Conservation (phyloP, 2,888 invertebrate genomes). For the Cepaea hortensis region DNA sequence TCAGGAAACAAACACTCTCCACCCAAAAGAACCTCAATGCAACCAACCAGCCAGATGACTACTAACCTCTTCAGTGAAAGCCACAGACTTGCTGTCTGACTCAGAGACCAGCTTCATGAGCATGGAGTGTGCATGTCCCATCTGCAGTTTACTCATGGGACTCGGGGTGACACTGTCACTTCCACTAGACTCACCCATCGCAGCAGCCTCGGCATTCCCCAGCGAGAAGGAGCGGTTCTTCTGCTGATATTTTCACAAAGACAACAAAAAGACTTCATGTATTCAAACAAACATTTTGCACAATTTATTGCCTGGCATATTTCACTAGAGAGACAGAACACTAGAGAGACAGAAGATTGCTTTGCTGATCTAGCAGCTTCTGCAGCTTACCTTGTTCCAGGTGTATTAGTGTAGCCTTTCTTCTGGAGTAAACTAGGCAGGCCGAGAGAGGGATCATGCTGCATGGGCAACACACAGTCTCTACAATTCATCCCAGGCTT, state of each 20-base stretch:
- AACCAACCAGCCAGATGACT: not conserved
- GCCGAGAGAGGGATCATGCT: no score
- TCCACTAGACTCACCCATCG: conserved; percentile 69
- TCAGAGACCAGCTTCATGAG: conserved; percentile 93
- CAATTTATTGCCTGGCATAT: no score
- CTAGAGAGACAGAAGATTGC: no score
- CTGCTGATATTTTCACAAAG: conserved; percentile 46
- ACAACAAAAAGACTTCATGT: no score
- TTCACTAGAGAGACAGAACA: no score
- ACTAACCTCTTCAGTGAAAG: conserved; percentile 93
- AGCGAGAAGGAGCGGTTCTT: conserved; percentile 60
- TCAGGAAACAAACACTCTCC: not conserved
- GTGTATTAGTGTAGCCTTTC: no score
- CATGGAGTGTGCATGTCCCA: conserved; percentile 87
- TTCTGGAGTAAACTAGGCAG: no score
- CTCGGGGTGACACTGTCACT: conserved; percentile 78
- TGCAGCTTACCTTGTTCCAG: no score
- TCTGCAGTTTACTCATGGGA: conserved; percentile 83
- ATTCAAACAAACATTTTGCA: no score
- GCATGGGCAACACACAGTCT: no score
- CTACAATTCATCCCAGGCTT: no score
- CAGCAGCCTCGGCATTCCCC: conserved; percentile 33
- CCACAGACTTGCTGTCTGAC: conserved; percentile 93
- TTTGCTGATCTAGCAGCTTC: no score
- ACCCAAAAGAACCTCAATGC: not conserved